These are phyloP conservation scores for Zonotrichia leucophrys DNA, from an alignment of 2,113 vertebrate genomes.

Conservation along the genomic window DNA sequence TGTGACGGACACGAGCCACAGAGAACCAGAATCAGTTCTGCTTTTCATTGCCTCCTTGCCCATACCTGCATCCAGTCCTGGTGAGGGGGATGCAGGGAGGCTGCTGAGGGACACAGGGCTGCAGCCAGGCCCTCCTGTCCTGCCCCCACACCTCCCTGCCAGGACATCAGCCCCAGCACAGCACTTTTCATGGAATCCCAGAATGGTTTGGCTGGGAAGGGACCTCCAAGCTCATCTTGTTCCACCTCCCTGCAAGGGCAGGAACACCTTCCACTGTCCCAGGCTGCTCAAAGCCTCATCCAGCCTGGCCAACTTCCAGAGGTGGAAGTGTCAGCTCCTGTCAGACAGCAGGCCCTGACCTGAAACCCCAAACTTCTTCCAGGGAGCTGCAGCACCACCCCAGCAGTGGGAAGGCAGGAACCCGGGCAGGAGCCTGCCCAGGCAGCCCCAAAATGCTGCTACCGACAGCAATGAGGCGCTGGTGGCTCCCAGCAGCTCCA, in stretches of 20 bases:
- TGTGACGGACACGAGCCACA: rapidly evolving
- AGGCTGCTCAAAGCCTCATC: background rate
- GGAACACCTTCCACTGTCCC: no score
- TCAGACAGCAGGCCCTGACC: rapidly evolving
- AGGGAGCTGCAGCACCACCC: background rate
- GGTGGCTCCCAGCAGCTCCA: background rate
- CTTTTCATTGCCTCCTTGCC: background rate
- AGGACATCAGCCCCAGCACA: background rate
- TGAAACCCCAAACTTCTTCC: background rate
- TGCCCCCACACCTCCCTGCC: background rate
- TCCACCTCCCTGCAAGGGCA: background rate
- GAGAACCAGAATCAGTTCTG: background rate
- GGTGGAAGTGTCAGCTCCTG: no score
- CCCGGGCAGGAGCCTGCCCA: background rate
- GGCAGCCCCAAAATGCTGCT: background rate
- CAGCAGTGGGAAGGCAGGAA: background rate
- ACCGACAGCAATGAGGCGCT: rapidly evolving
- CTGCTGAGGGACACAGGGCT: background rate
- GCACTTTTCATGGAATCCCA: background rate
- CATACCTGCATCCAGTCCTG: background rate
- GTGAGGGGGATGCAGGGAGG: background rate
- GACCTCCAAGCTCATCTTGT: background rate
- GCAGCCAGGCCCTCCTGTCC: background rate
- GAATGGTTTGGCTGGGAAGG: background rate
- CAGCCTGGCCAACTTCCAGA: background rate